These are phyloP conservation scores for Polia nebulosa DNA, from an alignment of 2,888 invertebrate genomes.

Conservation along the genomic window DNA sequence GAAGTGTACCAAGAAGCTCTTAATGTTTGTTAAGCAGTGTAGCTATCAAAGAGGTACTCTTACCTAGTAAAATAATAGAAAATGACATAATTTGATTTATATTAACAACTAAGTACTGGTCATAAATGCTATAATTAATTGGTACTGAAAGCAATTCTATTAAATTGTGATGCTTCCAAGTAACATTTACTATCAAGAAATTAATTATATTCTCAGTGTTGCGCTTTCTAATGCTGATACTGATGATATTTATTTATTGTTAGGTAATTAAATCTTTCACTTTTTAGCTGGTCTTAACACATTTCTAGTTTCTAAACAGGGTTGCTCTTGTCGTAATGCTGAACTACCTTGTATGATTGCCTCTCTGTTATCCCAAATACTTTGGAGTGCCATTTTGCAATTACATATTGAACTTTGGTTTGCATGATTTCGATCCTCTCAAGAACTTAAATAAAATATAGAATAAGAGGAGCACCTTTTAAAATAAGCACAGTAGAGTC, in stretches of 20 bases:
- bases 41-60: background rate
- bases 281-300: background rate
- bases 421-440: no score
- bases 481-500: no score
- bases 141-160: background rate
- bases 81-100: background rate
- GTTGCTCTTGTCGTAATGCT: background rate
- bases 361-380: background rate
- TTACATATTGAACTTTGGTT: background rate
- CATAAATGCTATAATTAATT: no score
- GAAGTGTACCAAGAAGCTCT: no score
- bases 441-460: background rate
- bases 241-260: conserved; percentile 3
- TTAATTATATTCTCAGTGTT: conserved; percentile 4
- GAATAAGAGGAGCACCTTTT: background rate
- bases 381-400: background rate
- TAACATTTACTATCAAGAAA: background rate
- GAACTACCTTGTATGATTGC: background rate
- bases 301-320: background rate
- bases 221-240: conserved; percentile 6
- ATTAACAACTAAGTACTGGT: no score
- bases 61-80: background rate
- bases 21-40: no score
- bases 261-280: background rate
- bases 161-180: background rate